Base-by-base conservation (phyloP, 1,140 invertebrate genomes). In the Bombus turneri region DNA sequence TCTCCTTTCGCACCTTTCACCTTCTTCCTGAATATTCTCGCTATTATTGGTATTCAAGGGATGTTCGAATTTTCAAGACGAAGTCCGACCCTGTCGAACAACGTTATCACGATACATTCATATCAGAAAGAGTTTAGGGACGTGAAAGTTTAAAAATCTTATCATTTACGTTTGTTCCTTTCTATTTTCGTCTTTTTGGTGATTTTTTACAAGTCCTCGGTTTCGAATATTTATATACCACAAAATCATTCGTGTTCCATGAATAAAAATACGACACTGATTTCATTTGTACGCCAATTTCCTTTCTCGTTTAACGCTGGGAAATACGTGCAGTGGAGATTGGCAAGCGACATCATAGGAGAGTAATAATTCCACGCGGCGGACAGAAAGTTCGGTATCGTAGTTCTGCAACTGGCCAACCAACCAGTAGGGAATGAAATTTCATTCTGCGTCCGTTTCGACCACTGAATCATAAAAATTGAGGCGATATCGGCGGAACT, bases 201-300 rank as follows among this genome's bases (percentile, higher is more conserved):
- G 6, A 53, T 8, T 2, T 53, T 22, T 53, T 22, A 53, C 47
- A 8, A 53, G 47, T 53, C 18, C 47, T 22, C 47, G 6, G 22
- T 22, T 22, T n/a, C 28, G 28, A 62, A 62, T 62, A 62, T n/a
- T n/a, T 62, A 25, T 13, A 59, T 59, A 25, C 9, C 0, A 59
- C 0, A n/a, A n/a, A 13, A n/a, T n/a, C 28, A 5, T 62, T 62
- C 59, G 12, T 0, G 9, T n/a, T 13, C 28, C 3, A n/a, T 3
- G 28, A 62, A n/a, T 13, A 22, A n/a, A n/a, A n/a, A n/a, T 13
- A 12, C 25, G 10, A 62, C 1, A 28, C 2, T 13, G 28, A 62
- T n/a, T n/a, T 62, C 10, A 62, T 62, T 62, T 62, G n/a, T 22
- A 13, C 47, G 39, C 39, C 39, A 72, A 18, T 76, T 59, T 75